Evolutionary conservation across 2,888 invertebrate species (phyloP).

Genomic region (Sarcophaga carnaria): DNA sequence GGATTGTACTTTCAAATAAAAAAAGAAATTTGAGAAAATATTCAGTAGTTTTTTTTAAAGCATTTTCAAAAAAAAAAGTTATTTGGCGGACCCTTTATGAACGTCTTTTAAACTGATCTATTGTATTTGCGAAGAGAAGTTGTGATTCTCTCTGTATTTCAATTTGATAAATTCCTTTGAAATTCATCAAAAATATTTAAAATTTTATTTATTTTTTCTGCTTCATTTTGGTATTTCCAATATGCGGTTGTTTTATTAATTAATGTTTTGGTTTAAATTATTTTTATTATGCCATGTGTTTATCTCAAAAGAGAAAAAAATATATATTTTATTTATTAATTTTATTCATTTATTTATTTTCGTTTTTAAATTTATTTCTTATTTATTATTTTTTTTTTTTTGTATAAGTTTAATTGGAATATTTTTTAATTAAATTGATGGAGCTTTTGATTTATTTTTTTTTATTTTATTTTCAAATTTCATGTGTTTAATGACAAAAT

Average conservation of each 20-base stretch:
- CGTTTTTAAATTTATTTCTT: constrained; percentile 27
- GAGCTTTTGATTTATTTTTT: constrained; percentile 48
- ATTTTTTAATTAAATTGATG: constrained; percentile 55
- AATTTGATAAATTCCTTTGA: too few relatives aligned
- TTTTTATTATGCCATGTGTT: constrained; percentile 43
- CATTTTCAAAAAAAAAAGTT: too few relatives aligned
- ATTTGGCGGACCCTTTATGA: too few relatives aligned
- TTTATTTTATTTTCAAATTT: constrained; percentile 22
- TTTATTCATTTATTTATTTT: constrained; percentile 33
- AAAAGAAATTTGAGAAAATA: too few relatives aligned
- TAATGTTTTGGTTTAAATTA: constrained; percentile 1
- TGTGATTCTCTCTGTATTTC: too few relatives aligned
- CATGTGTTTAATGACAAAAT: constrained; percentile 33
- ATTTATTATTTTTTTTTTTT: constrained; percentile 43
- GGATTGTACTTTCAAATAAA: too few relatives aligned
- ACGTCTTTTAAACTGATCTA: too few relatives aligned
- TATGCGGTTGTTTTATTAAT: constrained; percentile 1
- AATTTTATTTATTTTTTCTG: too few relatives aligned
- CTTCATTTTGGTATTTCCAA: too few relatives aligned
- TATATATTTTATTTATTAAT: constrained; percentile 75
- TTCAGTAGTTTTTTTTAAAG: too few relatives aligned
- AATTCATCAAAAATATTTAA: too few relatives aligned
- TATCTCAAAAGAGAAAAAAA: constrained; percentile 79
- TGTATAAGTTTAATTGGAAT: constrained; percentile 29
- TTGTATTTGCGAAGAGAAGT: too few relatives aligned